Percentiles rank a stretch among this genome's conserved stretches.
These are phyloP conservation scores for Zosterops japonicus DNA, from an alignment of 2,113 vertebrate genomes.

Conservation along the genomic window DNA sequence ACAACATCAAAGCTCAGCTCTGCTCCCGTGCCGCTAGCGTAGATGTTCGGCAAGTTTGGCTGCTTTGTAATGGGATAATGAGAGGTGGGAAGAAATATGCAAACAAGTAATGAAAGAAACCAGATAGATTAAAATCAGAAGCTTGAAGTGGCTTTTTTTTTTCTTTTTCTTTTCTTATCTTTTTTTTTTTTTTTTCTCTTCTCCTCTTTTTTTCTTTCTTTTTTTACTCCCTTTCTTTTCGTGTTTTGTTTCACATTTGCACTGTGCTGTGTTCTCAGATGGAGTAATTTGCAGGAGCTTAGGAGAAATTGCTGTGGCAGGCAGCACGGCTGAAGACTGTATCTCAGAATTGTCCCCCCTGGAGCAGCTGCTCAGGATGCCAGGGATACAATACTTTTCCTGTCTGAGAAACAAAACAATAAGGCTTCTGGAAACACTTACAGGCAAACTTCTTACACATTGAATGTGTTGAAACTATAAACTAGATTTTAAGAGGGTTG, in stretches of 20 bases:
- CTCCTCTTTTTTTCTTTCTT: background rate
- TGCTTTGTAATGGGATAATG: background rate
- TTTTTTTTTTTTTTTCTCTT: no score
- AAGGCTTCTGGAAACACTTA: background rate
- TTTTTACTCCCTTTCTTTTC: background rate
- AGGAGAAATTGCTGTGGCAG: background rate
- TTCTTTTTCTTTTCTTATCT: rapidly evolving
- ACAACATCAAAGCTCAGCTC: background rate
- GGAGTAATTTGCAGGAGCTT: background rate
- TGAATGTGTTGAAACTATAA: background rate
- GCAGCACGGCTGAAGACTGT: background rate
- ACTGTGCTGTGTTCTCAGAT: rapidly evolving
- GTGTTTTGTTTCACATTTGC: background rate
- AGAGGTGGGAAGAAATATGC: background rate
- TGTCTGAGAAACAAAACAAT: background rate
- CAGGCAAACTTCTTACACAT: background rate
- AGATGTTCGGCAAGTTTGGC: background rate
- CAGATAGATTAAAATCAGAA: background rate
- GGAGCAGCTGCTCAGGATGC: background rate
- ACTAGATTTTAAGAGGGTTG: background rate
- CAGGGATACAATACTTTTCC: background rate
- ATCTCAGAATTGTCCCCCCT: background rate
- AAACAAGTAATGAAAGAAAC: background rate
- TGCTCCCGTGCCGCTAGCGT: rapidly evolving
- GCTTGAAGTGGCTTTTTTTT: background rate